phyloP scores from a whole-genome alignment of 1,140 invertebrate genomes.

The Zaprionus davidi region DNA sequence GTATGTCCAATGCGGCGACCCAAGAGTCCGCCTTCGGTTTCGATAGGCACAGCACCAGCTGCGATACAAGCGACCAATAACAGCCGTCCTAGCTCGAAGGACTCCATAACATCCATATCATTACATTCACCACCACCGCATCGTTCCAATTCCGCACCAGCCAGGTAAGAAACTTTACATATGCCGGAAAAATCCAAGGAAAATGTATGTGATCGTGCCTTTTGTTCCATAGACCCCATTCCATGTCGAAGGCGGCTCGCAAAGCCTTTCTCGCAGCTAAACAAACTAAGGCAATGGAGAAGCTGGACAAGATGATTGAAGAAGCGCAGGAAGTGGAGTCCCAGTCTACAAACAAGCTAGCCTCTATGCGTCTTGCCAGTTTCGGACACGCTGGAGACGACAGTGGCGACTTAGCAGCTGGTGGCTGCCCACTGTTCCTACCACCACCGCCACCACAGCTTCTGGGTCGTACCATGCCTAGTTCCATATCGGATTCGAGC shows the following conservation, averaged over 20 bases:
- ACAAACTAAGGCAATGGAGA: constrained; percentile 82
- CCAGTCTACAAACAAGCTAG: constrained; percentile 56
- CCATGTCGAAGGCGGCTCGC: constrained; percentile 78
- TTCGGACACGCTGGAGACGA: constrained; percentile 60
- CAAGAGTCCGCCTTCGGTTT: constrained; percentile 18
- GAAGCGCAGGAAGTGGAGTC: constrained; percentile 80
- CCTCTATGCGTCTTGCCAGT: constrained; percentile 57
- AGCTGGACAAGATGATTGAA: constrained; percentile 84
- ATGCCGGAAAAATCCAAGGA: neutral
- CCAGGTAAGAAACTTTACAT: constrained; percentile 38
- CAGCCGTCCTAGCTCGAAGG: constrained; percentile 57
- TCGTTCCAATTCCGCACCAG: constrained; percentile 68
- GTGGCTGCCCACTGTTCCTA: constrained; percentile 75
- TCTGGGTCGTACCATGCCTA: constrained; percentile 54
- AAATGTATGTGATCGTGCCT: neutral
- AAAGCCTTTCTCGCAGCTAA: constrained; percentile 81
- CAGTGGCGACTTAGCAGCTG: constrained; percentile 45
- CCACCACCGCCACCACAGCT: constrained; percentile 66
- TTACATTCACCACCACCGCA: constrained; percentile 73
- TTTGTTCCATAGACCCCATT: constrained; percentile 51
- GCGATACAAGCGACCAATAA: constrained; percentile 43
- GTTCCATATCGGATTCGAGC: constrained; percentile 78
- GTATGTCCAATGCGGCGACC: constrained; percentile 46
- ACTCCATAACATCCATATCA: constrained; percentile 72
- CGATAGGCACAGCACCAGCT: constrained; percentile 18